These are phyloP conservation scores for Cordilura impudica DNA, from an alignment of 2,888 invertebrate genomes.

Conservation along the genomic window DNA sequence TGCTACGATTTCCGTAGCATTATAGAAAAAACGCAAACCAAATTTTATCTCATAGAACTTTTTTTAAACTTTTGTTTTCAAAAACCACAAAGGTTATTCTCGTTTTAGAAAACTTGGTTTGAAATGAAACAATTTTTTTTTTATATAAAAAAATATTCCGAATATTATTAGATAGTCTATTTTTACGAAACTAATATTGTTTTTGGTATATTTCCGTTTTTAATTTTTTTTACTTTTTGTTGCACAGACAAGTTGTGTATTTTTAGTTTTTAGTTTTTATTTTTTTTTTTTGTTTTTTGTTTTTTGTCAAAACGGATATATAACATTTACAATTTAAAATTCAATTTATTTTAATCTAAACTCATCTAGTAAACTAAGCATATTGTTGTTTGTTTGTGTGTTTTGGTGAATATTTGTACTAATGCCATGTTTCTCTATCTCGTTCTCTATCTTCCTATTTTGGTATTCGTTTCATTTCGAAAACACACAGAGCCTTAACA, in stretches of 20 bases:
- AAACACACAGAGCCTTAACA: constrained; percentile 74
- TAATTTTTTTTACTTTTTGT: background rate
- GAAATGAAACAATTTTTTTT: background rate
- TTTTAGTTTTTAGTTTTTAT: background rate
- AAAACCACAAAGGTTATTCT: constrained; percentile 57
- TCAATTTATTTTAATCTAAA: constrained; percentile 60
- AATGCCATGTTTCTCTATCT: constrained; percentile 30
- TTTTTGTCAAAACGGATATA: constrained; percentile 46
- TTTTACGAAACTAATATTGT: background rate
- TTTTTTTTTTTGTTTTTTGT: background rate
- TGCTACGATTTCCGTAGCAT: constrained; percentile 35
- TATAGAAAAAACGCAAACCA: background rate
- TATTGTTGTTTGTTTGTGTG: constrained; percentile 30
- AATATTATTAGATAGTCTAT: too few relatives aligned
- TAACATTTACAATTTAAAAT: constrained; percentile 56
- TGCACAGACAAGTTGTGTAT: background rate
- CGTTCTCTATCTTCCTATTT: background rate
- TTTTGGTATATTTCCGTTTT: constrained; percentile 22
- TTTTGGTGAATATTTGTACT: constrained; percentile 36
- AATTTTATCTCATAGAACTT: constrained; percentile 24
- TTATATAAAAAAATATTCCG: background rate
- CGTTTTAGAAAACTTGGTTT: constrained; percentile 15
- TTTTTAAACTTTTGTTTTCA: constrained; percentile 23
- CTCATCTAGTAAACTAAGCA: constrained; percentile 41
- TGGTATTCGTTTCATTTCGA: constrained; percentile 13